Base-by-base conservation (phyloP, 35 echinoderm and acorn worm species). In the Ophiothrix spiculata region DNA sequence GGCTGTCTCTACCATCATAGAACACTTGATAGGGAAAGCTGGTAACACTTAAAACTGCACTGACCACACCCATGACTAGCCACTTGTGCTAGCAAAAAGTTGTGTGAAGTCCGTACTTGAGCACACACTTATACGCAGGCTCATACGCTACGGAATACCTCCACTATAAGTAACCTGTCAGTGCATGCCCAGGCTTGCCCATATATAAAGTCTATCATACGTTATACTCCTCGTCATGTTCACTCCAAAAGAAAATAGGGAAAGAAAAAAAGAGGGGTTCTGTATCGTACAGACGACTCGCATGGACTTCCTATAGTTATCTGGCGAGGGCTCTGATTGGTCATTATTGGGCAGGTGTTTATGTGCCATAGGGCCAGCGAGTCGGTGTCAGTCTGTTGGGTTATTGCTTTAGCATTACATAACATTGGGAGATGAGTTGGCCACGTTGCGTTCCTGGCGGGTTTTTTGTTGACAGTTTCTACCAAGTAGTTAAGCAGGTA, bases 341-440 rank as follows among this genome's bases (percentile, higher is more conserved):
- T 69, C 60, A 69, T 69, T 69, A 69, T 69, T n/a, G 60, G 60
- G 29, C 60, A 69, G 60, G 60, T 69, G 60, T 69, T 69, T 69
- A n/a, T 69, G 60, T 69, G 60, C 60, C 60, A 69, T 28, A 28
- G 60, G 60, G 60, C 60, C 60, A 69, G 29, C 60, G 29, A 69
- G 60, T 69, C 60, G 60, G 60, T 69, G 8, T 69, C 42, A 49
- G 42, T 4, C 60, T n/a, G n/a, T n/a, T n/a, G 60, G 60, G 60
- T 69, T n/a, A n/a, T 69, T 25, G 60, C 23, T 15, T 12, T 69
- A 69, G 6, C 60, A 28, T 69, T 69, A 69, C 60, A 69, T 69
- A 69, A 69, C 60, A 69, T 28, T 15, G 60, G 60, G 60, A 28
- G 17, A 25, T 69, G 60, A 69, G 29, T n/a, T 10, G 17, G 60